Evolutionary conservation across 2,797 vertebrate genomes (phyloP), one percentile per base, ranked within the genome.

Genomic region (Gallinago solitaria): DNA sequence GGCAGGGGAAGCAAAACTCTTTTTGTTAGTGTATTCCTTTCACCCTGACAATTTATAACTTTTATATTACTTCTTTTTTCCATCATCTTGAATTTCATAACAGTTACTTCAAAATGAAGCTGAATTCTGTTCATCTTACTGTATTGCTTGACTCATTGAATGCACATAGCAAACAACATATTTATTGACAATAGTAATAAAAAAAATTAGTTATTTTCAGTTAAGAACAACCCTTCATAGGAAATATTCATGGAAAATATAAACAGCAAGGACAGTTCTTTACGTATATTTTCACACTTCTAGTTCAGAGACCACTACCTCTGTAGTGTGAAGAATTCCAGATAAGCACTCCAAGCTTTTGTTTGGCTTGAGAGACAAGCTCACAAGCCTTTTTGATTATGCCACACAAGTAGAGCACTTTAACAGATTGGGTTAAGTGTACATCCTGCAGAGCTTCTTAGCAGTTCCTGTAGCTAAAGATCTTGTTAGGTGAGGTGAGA

Each of bases 381-480:
- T 91, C 27, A 79, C 61, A 88, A 86, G 50, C 47, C 63, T 83
- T 92, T 89, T 84, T 91, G 94, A 95, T 96, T 88, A 84, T 51
- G 32, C 50, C 88, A 83, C 74, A 73, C 45, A 86, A 88, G 77
- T 60, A 37, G 67, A 91, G 39, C 43, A 74, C 70, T 90, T 89
- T 20, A 89, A 56, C 57, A 87, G 83, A 79, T 56, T 93, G 80
- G 37, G 48, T 90, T 93, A 93, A 91, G 90, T 50, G 74, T 64
- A 95, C 23, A 84, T 83, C 80, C 90, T 93, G 83, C 73, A 71
- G 93, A 95, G 93, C 48, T 89, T 83, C 83, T 78, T 79, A 93
- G 50, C 39, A 69, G 85, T 69, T 95, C 50, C 77, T 87, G 80
- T 76, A 84, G 91, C 70, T 93, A 75, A 86, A 90, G 47, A 83